Evolutionary conservation across 2,888 invertebrate genomes (phyloP).

Genomic region (Drosophila diplacantha): DNA sequence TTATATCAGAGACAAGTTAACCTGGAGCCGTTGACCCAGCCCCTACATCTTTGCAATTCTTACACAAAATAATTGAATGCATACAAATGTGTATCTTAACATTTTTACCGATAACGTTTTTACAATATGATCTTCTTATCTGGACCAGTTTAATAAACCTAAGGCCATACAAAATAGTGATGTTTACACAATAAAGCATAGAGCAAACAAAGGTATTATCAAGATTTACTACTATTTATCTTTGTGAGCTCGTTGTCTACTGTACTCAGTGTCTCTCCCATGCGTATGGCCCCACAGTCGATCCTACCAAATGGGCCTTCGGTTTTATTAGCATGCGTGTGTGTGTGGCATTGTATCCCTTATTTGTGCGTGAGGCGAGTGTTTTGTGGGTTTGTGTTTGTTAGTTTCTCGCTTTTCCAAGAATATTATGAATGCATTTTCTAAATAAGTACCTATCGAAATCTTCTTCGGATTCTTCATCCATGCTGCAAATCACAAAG

Average conservation of each 20-base stretch:
- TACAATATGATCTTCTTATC: not conserved
- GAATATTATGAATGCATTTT: conserved; percentile 15
- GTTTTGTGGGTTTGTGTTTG: conserved; percentile 12
- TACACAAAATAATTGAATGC: not conserved
- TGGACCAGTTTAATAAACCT: not conserved
- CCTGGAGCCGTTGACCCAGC: not conserved
- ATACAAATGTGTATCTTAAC: not conserved
- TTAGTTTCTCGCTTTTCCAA: conserved; percentile 6
- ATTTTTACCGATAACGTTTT: too few relatives aligned
- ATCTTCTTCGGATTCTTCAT: conserved; percentile 63
- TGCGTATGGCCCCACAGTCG: not conserved
- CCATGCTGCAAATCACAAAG: conserved; percentile 71
- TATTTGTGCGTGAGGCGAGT: conserved; percentile 3
- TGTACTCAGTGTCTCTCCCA: not conserved
- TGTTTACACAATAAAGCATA: not conserved
- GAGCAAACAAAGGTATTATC: not conserved
- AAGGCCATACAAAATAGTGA: not conserved
- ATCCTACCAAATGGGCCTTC: conserved; percentile 3
- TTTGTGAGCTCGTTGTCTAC: not conserved
- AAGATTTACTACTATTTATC: not conserved
- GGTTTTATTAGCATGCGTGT: conserved; percentile 16
- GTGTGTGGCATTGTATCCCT: not conserved
- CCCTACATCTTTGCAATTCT: not conserved
- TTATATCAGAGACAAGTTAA: not conserved
- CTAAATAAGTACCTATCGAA: conserved; percentile 62